phyloP scores from a whole-genome alignment of 2,113 vertebrate species.

The Oxyura jamaicensis region DNA sequence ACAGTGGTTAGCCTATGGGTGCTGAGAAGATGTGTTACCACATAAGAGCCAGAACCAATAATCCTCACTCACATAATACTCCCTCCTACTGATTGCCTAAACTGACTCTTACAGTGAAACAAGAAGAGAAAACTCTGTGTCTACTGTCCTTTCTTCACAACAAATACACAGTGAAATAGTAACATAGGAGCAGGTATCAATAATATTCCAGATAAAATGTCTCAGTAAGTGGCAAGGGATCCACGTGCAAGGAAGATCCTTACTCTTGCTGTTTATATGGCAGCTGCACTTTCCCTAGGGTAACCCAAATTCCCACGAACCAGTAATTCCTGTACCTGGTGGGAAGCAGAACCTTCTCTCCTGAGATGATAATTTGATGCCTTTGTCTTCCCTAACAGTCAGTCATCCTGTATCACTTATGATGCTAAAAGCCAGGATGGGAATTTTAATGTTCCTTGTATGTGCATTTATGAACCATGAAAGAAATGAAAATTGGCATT shows the following conservation, averaged over 20 bases:
- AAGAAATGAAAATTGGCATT: conserved; percentile 17
- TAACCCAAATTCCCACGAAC: not conserved
- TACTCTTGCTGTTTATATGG: not conserved
- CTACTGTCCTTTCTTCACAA: not conserved
- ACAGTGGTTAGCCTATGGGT: not conserved
- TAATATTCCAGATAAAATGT: not conserved
- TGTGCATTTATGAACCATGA: not conserved
- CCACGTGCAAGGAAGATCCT: not conserved
- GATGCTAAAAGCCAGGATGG: not conserved
- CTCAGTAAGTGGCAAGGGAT: not conserved
- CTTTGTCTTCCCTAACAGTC: not conserved
- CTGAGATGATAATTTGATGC: not conserved
- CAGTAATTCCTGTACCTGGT: not conserved
- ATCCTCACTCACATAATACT: not conserved
- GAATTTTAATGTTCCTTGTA: not conserved
- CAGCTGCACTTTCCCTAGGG: not conserved
- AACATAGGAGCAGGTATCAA: not conserved
- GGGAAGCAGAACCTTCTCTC: not conserved
- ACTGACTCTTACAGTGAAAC: not conserved
- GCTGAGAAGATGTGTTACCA: not conserved
- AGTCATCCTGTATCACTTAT: not conserved
- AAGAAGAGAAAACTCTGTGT: not conserved
- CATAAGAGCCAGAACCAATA: not conserved
- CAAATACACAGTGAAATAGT: not conserved
- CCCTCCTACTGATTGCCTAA: not conserved